Base-by-base conservation (phyloP, 64 coral and sea anemone genomes). In the Pocillopora damicornis region DNA sequence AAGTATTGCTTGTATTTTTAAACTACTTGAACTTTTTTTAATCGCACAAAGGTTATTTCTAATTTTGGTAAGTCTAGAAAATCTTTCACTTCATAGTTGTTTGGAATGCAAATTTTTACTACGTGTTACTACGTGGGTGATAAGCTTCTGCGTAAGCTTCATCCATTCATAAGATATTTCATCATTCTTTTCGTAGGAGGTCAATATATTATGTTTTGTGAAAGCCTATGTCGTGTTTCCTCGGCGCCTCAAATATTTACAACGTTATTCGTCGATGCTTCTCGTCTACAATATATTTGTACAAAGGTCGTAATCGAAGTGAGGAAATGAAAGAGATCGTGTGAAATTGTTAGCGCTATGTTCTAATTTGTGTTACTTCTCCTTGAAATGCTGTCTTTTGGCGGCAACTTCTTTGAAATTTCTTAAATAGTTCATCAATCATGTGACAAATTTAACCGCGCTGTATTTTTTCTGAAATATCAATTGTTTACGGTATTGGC, bases 121-220 rank as follows among this genome's bases (percentile, higher is more conserved):
- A 30, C 30, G 17, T 0, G 23, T 68, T 20, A 17, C 15, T 7
- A 67, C 18, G 63, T 42, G 80, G 61, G 61, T 61, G 62, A 51
- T 51, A 51, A 30, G 42, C 42, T 67, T 45, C 34, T 20, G 22
- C 62, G 80, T 13, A 67, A 2, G 42, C 42, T 51, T 4, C 7
- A 45, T 83, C 38, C 61, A 83, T 83, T 83, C 26, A 82, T 42
- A 20, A 37, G 0, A 37, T 67, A 63, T 67, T 81, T 63, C 77
- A 79, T 56, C 75, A 77, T 59, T 60, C n/a, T 60, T 79, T 14
- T 60, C 58, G 12, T 35, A 26, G 15, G 80, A 83, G 63, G 30
- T 68, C 35, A 83, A 83, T 83, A 51, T 7, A 83, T 83, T 83
- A 63, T 11, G 61, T 51, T 83, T 23, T 71, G 18, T n/a, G 8